Evolutionary conservation across 2,888 invertebrate species (phyloP).

Genomic region (Seira ritae): DNA sequence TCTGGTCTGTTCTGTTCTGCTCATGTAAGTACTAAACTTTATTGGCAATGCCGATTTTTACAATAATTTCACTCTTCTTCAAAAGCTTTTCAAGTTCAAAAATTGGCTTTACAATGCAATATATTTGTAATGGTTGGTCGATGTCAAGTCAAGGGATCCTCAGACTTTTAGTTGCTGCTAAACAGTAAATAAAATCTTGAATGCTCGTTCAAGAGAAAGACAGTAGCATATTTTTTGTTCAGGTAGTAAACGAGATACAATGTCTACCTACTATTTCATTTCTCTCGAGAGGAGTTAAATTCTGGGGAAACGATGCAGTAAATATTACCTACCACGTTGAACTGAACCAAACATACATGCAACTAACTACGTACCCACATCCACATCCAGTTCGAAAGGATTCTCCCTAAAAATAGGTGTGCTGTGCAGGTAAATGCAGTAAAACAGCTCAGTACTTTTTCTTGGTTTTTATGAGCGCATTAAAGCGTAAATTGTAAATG

Average conservation of each 20-base stretch:
- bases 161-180: constrained; percentile 19
- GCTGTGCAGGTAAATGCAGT: not conserved
- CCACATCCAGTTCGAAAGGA: too few relatives aligned
- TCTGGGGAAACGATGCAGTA: constrained; percentile 54
- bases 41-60: not conserved
- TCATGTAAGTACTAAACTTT: not conserved
- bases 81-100: not conserved
- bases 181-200: constrained; percentile 44
- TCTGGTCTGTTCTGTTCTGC: too few relatives aligned
- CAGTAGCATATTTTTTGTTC: constrained; percentile 12
- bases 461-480: constrained; percentile 30
- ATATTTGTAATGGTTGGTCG: too few relatives aligned
- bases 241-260: too few relatives aligned
- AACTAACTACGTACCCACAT: not conserved
- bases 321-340: constrained; percentile 57
- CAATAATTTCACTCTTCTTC: not conserved
- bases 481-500: constrained; percentile 25
- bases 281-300: constrained; percentile 1
- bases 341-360: not conserved
- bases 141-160: not conserved
- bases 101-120: not conserved
- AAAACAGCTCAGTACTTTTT: constrained; percentile 1
- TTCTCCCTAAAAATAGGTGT: too few relatives aligned
- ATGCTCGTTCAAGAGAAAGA: not conserved
- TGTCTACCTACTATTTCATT: too few relatives aligned